Percentiles rank a stretch among this genome's conserved stretches.
Conservation (phyloP, 2,888 invertebrate species). For the Parelbella ahira region DNA sequence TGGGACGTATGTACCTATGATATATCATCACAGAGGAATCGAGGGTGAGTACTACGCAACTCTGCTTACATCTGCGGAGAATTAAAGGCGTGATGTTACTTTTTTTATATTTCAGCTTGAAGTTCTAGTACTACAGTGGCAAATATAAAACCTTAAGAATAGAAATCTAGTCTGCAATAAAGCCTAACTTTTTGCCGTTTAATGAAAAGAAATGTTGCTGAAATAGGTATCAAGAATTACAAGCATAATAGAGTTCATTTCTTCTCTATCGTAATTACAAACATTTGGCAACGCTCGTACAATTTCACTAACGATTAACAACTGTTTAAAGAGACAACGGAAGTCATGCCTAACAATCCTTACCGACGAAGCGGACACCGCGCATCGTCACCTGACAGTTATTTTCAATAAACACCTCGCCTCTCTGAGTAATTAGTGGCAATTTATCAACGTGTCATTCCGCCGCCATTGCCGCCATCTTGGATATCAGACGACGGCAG, state of each 20-base stretch:
- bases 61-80: too few relatives aligned
- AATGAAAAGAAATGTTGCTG: too few relatives aligned
- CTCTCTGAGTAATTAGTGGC: constrained; percentile 70
- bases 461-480: constrained; percentile 46
- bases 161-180: too few relatives aligned
- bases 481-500: constrained; percentile 37
- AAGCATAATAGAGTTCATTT: too few relatives aligned
- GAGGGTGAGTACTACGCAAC: too few relatives aligned
- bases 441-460: constrained; percentile 73
- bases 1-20: too few relatives aligned
- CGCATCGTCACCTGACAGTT: constrained; percentile 61
- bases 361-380: constrained; percentile 54
- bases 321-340: constrained; percentile 25
- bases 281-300: constrained; percentile 14
- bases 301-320: constrained; percentile 23
- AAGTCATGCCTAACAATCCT: constrained; percentile 29
- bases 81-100: too few relatives aligned
- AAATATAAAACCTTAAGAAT: too few relatives aligned
- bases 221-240: too few relatives aligned
- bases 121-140: neutral
- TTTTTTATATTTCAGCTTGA: too few relatives aligned
- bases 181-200: too few relatives aligned
- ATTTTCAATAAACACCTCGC: constrained; percentile 76
- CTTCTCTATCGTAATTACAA: constrained; percentile 2
- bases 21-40: too few relatives aligned